Base-by-base conservation (phyloP, 2,888 invertebrate species). In the Oithona nana region DNA sequence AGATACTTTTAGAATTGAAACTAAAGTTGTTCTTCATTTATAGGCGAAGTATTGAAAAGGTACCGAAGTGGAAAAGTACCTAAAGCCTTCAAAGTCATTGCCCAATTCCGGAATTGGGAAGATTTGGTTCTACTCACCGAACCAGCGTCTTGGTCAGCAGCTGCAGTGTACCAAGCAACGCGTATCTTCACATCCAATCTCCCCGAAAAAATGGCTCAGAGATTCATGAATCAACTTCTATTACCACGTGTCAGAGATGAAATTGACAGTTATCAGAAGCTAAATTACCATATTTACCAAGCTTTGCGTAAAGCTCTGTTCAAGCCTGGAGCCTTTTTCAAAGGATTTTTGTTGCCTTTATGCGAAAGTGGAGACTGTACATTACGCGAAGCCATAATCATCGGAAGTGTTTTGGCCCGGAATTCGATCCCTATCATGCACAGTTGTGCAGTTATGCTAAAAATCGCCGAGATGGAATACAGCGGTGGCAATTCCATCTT, bases 291-390 rank as follows among this genome's bases (percentile, higher is more conserved):
- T 74, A 76, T 99, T 29, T 98, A 94, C 73, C 89, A 92, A 75
- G 92, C 97, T 0, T 72, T 98, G 57, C 79, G 62, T 20, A 94
- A 95, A 74, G 81, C 97, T 0, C 77, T 98, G 1, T 98, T 88
- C 73, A 98, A 98, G 72, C 95, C 97, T 51, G 92, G 87, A 26
- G 97, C 89, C 51, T 99, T 98, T 70, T 95, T 97, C 87, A 98
- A 97, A 76, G 98, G 81, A 66, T 74, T 83, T 65, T 71, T 82
- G 16, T 69, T 83, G 30, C 81, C 82, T 16, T 70, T 82, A 16
- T 80, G 80, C 70, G 79, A 79, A 73, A 79, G 78, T 67, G 94
- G 95, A 24, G 88, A 86, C 66, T 97, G 97, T 70, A 90, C 93
- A 0, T 76, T 98, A 61, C 79, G 95, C 64, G 98, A 98, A 76